A percentile compares a stretch with the other conserved stretches of the same genome.
phyloP scores from a whole-genome alignment of 2,797 vertebrate genomes.

The Gallinago solitaria region DNA sequence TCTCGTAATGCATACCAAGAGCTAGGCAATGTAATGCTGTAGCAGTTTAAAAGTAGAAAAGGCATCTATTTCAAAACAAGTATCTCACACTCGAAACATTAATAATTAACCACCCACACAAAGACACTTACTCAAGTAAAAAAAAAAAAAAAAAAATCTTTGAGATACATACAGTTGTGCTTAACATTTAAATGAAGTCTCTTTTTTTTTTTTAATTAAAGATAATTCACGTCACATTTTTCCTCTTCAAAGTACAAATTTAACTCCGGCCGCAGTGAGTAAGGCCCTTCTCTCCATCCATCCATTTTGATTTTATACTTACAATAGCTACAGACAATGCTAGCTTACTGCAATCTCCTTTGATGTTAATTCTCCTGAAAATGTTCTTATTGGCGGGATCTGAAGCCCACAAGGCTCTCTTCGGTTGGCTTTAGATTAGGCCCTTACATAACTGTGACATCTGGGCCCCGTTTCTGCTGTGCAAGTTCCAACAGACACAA shows the following conservation, averaged over 20 bases:
- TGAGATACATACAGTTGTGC: not conserved
- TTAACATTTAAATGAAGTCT: not conserved
- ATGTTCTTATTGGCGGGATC: not conserved
- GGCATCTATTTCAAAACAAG: not conserved
- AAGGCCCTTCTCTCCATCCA: not conserved
- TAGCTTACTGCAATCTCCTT: not conserved
- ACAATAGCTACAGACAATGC: not conserved
- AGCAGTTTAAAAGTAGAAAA: not conserved
- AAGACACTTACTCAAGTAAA: not conserved
- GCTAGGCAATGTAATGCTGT: not conserved
- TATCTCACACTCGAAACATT: not conserved
- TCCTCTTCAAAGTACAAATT: not conserved
- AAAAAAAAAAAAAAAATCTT: not conserved
- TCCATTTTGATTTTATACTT: not conserved
- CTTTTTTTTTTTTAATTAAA: not conserved
- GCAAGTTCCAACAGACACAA: not conserved
- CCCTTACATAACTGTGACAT: slow-evolving; percentile 46
- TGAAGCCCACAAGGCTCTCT: slow-evolving; percentile 21
- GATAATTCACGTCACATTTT: not conserved
- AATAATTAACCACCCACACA: not conserved
- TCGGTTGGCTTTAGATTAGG: slow-evolving; percentile 23
- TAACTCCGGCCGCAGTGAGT: not conserved
- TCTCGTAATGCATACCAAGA: not conserved
- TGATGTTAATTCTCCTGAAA: not conserved
- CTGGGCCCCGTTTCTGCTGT: slow-evolving; percentile 10